Evolutionary conservation across 2,797 vertebrate genomes (phyloP).

Genomic region (Hephaestus fuliginosus): DNA sequence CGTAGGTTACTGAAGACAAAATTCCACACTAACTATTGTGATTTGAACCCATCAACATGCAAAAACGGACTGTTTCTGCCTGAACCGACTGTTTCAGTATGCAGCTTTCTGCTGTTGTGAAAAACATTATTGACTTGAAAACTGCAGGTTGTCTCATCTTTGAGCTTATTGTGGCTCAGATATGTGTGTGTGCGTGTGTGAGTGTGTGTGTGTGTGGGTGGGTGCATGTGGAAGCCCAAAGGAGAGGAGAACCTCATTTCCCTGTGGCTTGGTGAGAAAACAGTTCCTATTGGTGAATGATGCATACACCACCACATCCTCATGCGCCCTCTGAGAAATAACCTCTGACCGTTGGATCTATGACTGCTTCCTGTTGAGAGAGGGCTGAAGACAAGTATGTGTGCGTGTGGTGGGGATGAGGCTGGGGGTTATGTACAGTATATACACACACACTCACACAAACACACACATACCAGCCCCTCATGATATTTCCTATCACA

Average conservation of each 20-base stretch:
- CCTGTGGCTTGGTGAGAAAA: slow-evolving; percentile 63
- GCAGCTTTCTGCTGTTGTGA: slow-evolving; percentile 14
- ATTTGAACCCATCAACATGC: background rate
- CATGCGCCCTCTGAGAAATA: slow-evolving; percentile 60
- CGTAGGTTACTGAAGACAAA: background rate
- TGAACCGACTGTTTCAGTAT: background rate
- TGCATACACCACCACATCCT: slow-evolving; percentile 68
- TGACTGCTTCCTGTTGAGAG: slow-evolving; percentile 67
- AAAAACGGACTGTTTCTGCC: background rate
- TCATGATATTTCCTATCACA: background rate
- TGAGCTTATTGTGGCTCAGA: slow-evolving; percentile 38
- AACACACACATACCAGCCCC: slow-evolving; percentile 6
- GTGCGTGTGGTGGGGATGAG: background rate
- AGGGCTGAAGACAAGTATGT: slow-evolving; percentile 21
- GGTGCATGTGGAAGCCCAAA: slow-evolving; percentile 46
- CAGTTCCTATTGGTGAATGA: slow-evolving; percentile 53
- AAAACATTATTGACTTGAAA: slow-evolving; percentile 41
- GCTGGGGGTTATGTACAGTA: background rate
- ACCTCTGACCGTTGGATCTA: slow-evolving; percentile 51
- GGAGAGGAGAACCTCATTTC: slow-evolving; percentile 63
- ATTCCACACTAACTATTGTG: background rate
- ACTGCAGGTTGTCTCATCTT: slow-evolving; percentile 36
- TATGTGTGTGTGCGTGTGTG: slow-evolving; percentile 1
- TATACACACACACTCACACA: slow-evolving; percentile 4
- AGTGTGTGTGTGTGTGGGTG: slow-evolving; percentile 33